These are phyloP conservation scores for Delichon dasypus DNA, from an alignment of 2,797 vertebrate species.

Conservation along the genomic window DNA sequence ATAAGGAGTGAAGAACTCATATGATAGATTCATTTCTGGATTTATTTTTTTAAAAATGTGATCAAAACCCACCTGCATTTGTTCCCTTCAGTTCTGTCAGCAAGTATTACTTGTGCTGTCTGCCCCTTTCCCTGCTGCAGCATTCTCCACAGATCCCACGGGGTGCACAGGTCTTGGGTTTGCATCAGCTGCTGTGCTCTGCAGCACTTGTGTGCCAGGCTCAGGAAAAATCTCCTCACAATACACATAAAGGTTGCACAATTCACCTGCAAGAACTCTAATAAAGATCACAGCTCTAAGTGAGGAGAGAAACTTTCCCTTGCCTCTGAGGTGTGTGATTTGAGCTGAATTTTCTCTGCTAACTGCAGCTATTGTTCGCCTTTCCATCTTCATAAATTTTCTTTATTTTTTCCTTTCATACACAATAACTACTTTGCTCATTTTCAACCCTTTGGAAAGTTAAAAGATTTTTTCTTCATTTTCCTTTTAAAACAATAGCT, in stretches of 20 bases:
- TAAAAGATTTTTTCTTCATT: background rate
- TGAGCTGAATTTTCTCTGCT: background rate
- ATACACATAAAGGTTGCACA: background rate
- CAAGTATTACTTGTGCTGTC: background rate
- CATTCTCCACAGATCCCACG: background rate
- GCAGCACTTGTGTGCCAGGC: background rate
- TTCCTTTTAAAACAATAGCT: background rate
- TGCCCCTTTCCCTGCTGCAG: background rate
- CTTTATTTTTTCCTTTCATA: background rate
- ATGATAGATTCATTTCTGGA: background rate
- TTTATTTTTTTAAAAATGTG: background rate
- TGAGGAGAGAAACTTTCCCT: background rate
- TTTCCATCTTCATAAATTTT: background rate
- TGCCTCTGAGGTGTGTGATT: background rate
- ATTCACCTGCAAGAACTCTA: background rate
- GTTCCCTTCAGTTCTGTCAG: background rate
- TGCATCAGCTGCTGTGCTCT: background rate
- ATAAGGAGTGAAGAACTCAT: background rate
- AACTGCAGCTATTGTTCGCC: background rate
- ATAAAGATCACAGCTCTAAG: background rate
- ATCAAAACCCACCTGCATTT: background rate
- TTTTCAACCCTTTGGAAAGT: background rate
- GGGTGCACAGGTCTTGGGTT: background rate
- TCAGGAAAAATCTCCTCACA: too few relatives aligned
- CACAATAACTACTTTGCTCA: background rate